Percentiles rank a stretch among this genome's conserved stretches.
Evolutionary conservation across 2,113 vertebrate species (phyloP).

Genomic region (Equus quagga): DNA sequence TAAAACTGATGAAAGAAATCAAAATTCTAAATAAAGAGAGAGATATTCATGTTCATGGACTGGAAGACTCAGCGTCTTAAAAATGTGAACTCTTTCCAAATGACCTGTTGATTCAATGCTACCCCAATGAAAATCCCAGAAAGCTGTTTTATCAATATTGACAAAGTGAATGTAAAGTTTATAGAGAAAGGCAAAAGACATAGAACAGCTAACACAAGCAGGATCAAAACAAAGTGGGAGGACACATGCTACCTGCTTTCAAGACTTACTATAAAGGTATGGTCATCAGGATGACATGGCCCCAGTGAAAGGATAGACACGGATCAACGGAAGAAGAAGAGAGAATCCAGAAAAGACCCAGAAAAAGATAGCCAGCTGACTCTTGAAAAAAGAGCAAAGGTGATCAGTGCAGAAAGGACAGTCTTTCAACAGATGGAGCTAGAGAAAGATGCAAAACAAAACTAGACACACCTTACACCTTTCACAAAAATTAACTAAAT

Average conservation of each 20-base stretch:
- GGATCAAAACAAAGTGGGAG: rapidly evolving
- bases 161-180: not conserved
- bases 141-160: not conserved
- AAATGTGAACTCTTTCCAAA: not conserved
- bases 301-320: rapidly evolving
- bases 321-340: rapidly evolving
- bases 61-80: not conserved
- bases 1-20: not conserved
- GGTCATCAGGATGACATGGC: not conserved
- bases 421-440: not conserved
- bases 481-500: not conserved
- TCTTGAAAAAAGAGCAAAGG: rapidly evolving
- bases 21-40: not conserved
- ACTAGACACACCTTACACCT: rapidly evolving
- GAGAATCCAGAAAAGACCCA: not conserved
- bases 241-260: not conserved
- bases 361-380: rapidly evolving
- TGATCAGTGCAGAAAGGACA: rapidly evolving
- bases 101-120: not conserved
- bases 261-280: too few species aligned
- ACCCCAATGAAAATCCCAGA: not conserved
- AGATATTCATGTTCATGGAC: rapidly evolving
- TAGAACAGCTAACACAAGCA: rapidly evolving
- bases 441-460: not conserved
- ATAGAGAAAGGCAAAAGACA: not conserved